Evolutionary conservation across 2,113 vertebrate genomes (phyloP).

Genomic region (Seriola aureovittata): DNA sequence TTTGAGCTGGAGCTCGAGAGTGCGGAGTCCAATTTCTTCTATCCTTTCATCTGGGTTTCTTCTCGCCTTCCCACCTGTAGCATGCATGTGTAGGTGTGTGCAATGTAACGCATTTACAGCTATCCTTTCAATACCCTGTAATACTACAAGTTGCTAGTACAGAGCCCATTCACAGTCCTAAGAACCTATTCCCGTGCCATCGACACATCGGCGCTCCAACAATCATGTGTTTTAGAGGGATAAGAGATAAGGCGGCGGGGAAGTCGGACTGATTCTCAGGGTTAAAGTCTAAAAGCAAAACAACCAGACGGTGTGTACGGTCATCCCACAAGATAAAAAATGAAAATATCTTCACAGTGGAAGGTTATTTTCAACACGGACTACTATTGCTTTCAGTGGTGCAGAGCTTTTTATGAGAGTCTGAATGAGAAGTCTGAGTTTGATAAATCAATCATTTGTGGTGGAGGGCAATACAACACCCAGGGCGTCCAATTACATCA

Average conservation of each 20-base stretch:
- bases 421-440: not conserved
- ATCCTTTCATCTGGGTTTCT: constrained; percentile 55
- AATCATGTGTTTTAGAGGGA: constrained; percentile 39
- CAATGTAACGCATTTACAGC: constrained; percentile 52
- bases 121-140: constrained; percentile 43
- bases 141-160: constrained; percentile 35
- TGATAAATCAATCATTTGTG: not conserved
- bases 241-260: constrained; percentile 26
- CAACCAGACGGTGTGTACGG: not conserved
- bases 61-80: constrained; percentile 33
- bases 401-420: not conserved
- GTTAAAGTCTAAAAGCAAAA: constrained; percentile 17
- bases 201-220: constrained; percentile 46
- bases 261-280: constrained; percentile 19
- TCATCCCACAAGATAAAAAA: not conserved
- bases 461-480: not conserved
- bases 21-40: constrained; percentile 51
- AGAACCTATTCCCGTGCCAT: constrained; percentile 47
- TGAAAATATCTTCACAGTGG: not conserved
- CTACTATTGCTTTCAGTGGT: not conserved
- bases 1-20: constrained; percentile 45
- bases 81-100: constrained; percentile 3
- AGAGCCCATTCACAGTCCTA: constrained; percentile 47
- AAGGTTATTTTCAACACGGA: constrained; percentile 11
- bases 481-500: not conserved